These are phyloP conservation scores for Euglossa dilemma DNA, from an alignment of 1,140 invertebrate genomes.

Conservation along the genomic window DNA sequence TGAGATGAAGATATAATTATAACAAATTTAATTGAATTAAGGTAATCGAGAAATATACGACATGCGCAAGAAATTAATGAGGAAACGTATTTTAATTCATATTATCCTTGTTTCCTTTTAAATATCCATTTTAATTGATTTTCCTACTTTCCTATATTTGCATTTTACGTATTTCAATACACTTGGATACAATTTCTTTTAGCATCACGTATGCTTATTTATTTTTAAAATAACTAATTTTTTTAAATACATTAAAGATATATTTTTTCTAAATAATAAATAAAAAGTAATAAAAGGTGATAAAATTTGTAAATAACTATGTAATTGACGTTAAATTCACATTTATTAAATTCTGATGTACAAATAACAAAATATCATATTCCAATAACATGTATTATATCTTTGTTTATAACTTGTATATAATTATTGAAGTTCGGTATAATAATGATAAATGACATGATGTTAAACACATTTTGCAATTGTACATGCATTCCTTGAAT, in stretches of 20 bases:
- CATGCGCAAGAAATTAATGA: conserved; percentile 70
- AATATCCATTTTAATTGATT: not conserved
- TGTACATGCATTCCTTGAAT: not conserved
- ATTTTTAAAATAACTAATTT: conserved; percentile 1
- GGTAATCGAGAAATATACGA: conserved; percentile 80
- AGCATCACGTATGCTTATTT: too few species aligned
- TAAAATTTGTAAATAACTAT: not conserved
- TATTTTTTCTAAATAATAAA: not conserved
- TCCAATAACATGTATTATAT: conserved; percentile 28
- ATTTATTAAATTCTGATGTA: conserved; percentile 46
- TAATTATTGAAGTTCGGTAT: conserved; percentile 25
- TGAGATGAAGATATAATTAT: conserved; percentile 80
- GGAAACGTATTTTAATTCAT: conserved; percentile 38
- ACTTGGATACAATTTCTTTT: not conserved
- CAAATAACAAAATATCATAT: conserved; percentile 49
- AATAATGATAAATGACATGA: conserved; percentile 17
- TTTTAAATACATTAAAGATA: not conserved
- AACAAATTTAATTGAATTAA: conserved; percentile 79
- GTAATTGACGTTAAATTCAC: conserved; percentile 15
- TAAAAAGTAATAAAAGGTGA: not conserved
- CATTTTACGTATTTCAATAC: not conserved
- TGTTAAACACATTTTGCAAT: conserved; percentile 28
- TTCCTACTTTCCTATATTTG: not conserved
- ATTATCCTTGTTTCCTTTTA: conserved; percentile 6
- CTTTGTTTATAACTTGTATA: conserved; percentile 24